Evolutionary conservation across 1,140 invertebrate genomes (phyloP).

Genomic region (Apis florea): DNA sequence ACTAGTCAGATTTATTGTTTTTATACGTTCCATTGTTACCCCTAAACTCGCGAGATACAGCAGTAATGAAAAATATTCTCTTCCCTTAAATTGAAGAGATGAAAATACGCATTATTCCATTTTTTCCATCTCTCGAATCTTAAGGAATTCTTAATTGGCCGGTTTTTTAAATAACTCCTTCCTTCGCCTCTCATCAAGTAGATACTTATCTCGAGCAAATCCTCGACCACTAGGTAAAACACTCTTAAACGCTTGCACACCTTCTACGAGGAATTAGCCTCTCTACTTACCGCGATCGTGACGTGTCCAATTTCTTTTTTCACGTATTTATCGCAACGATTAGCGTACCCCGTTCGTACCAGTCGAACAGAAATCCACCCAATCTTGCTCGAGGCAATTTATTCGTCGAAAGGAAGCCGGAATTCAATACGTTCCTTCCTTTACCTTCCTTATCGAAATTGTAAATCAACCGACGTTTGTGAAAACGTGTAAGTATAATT

Average conservation of each 20-base stretch:
- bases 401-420: constrained; percentile 27
- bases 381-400: not conserved
- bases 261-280: not conserved
- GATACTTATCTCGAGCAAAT: no score
- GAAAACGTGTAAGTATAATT: constrained; percentile 48
- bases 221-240: not conserved
- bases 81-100: not conserved
- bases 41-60: not conserved
- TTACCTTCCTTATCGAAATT: constrained; percentile 18
- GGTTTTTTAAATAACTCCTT: no score
- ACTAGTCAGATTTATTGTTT: not conserved
- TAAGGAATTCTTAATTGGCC: no score
- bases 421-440: constrained; percentile 41
- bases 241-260: not conserved
- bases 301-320: not conserved
- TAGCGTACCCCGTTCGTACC: not conserved
- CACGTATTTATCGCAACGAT: not conserved
- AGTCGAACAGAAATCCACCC: not conserved
- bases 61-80: not conserved
- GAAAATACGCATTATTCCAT: not conserved
- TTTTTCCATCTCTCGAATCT: no score
- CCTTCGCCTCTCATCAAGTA: not conserved
- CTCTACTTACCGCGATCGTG: not conserved
- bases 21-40: not conserved
- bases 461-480: constrained; percentile 26